These are phyloP conservation scores for Tonatia bakeri DNA, from an alignment of 2,113 vertebrate genomes.

Conservation along the genomic window DNA sequence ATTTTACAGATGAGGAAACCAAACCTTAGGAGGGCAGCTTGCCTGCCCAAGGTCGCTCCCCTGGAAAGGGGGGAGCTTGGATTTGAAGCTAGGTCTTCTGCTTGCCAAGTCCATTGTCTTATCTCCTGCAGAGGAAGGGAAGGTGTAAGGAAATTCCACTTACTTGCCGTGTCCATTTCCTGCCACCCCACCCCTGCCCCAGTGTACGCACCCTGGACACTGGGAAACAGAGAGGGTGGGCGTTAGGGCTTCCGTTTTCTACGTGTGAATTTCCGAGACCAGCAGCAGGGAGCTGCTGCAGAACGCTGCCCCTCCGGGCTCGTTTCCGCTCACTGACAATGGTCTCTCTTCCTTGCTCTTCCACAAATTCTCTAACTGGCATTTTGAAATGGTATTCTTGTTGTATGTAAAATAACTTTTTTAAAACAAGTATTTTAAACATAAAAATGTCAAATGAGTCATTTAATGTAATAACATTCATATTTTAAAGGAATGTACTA, in stretches of 20 bases:
- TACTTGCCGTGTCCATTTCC: not conserved
- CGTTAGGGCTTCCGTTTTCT: not conserved
- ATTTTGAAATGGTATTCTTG: not conserved
- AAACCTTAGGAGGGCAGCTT: not conserved
- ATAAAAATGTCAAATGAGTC: not conserved
- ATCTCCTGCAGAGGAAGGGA: not conserved
- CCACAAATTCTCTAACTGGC: not conserved
- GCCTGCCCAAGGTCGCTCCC: not conserved
- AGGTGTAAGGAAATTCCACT: not conserved
- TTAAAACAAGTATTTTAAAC: not conserved
- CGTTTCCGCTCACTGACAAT: not conserved
- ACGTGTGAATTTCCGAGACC: not conserved
- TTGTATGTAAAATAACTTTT: not conserved
- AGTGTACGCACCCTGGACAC: not conserved
- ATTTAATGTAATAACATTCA: not conserved
- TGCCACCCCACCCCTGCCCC: not conserved
- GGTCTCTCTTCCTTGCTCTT: not conserved
- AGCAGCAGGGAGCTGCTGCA: not conserved
- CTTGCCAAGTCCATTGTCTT: not conserved
- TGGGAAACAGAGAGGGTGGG: not conserved
- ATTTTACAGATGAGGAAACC: not conserved
- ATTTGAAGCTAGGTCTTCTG: not conserved
- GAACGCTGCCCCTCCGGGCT: not conserved
- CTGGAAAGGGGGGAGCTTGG: not conserved
- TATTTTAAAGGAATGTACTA: not conserved